These are phyloP conservation scores for Chelonoidis abingdonii DNA, from an alignment of 2,113 vertebrate genomes.

Conservation along the genomic window DNA sequence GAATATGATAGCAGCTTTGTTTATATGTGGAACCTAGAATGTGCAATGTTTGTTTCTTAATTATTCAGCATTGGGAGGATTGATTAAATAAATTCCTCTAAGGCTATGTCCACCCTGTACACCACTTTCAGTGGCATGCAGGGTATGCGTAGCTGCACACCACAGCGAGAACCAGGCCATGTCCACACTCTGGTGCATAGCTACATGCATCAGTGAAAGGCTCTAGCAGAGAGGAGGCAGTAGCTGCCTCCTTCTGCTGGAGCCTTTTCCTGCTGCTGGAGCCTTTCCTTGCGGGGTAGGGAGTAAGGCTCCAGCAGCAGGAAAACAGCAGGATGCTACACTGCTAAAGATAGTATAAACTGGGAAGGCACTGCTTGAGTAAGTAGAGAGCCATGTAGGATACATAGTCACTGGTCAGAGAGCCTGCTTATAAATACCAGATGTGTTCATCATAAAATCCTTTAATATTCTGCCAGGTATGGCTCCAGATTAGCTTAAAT, in stretches of 20 bases:
- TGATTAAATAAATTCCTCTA: neutral
- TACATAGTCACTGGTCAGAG: neutral
- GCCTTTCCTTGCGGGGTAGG: neutral
- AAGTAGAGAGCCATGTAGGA: neutral
- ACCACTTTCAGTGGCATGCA: neutral
- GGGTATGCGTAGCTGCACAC: neutral
- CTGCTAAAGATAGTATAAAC: neutral
- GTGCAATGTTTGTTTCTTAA: neutral
- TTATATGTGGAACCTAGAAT: neutral
- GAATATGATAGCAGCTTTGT: neutral
- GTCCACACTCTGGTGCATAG: neutral
- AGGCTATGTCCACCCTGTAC: neutral
- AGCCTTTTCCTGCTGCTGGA: no score
- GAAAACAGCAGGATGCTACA: neutral
- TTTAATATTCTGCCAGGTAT: neutral
- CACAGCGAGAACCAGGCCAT: no score
- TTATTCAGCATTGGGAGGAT: accelerated
- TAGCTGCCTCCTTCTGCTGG: no score
- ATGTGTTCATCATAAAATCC: neutral
- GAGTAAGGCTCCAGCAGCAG: neutral
- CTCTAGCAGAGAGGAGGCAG: neutral
- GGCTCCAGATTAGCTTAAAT: neutral
- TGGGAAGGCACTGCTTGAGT: neutral
- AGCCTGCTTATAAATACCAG: neutral
- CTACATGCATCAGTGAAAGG: neutral